These are phyloP conservation scores for Lagopus muta DNA, from an alignment of 2,113 vertebrate genomes.

Conservation along the genomic window DNA sequence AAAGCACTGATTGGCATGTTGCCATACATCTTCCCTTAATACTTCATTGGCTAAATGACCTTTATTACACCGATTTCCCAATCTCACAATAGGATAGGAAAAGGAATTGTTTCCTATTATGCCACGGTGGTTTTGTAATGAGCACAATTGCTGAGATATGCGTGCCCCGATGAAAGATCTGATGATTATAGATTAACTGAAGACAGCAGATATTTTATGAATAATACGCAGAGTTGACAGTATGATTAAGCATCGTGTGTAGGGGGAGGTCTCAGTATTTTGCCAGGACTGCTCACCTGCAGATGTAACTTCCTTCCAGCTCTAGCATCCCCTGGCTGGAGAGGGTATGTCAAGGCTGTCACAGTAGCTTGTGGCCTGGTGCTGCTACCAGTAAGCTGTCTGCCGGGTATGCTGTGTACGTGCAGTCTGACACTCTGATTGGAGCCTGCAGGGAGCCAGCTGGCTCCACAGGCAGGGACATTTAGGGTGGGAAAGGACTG, in stretches of 20 bases:
- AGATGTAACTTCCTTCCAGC: not conserved
- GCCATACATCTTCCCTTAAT: not conserved
- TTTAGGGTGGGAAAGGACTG: constrained; percentile 8
- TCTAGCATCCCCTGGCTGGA: not conserved
- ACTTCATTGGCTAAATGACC: not conserved
- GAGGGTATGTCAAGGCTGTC: not conserved
- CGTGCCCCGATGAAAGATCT: constrained; percentile 31
- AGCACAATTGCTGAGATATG: constrained; percentile 16
- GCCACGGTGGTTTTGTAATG: constrained; percentile 11
- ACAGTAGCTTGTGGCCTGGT: not conserved
- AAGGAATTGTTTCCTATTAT: not conserved
- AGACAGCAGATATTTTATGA: constrained; percentile 39
- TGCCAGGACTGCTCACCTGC: not conserved
- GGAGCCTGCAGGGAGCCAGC: constrained; percentile 1
- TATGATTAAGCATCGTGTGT: not conserved
- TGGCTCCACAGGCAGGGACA: constrained; percentile 11
- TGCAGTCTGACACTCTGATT: not conserved
- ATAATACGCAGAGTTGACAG: not conserved
- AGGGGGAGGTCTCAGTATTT: not conserved
- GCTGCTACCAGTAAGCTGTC: not conserved
- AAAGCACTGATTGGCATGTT: not conserved
- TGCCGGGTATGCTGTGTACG: not conserved
- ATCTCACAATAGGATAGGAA: not conserved
- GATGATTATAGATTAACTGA: constrained; percentile 28
- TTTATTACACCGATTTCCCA: not conserved